phyloP scores from a whole-genome alignment of 2,797 vertebrate genomes.

The Lithobates pipiens region DNA sequence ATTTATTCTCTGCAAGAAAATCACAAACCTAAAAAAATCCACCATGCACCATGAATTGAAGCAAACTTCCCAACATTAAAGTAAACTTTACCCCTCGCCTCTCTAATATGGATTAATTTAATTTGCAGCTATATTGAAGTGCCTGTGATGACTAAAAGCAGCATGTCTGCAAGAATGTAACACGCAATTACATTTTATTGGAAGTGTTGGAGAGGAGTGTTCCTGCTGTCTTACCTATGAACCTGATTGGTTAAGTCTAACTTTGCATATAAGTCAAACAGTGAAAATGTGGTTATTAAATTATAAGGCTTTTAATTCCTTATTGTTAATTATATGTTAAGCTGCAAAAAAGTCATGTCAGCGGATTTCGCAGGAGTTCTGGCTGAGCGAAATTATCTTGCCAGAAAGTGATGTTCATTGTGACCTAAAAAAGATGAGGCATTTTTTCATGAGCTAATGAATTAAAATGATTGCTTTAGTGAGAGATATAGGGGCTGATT shows the following conservation, averaged over 20 bases:
- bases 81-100: not conserved
- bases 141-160: not conserved
- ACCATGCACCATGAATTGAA: not conserved
- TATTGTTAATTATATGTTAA: conserved; percentile 51
- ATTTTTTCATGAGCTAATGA: no score
- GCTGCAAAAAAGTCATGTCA: conserved; percentile 37
- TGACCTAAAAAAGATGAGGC: conserved; percentile 4
- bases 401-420: not conserved
- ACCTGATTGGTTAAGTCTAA: conserved; percentile 32
- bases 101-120: conserved; percentile 2
- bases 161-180: conserved; percentile 14
- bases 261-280: not conserved
- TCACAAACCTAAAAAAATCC: no score
- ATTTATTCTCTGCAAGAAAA: no score
- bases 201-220: conserved; percentile 5
- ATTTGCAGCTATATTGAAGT: not conserved
- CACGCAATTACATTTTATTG: conserved; percentile 51
- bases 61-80: not conserved
- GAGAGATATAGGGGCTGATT: no score
- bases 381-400: conserved; percentile 23
- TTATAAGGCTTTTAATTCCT: conserved; percentile 33
- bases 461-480: no score
- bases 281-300: conserved; percentile 33
- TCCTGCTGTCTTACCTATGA: conserved; percentile 2
- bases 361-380: conserved; percentile 23